These are phyloP conservation scores for Streblospio benedicti DNA, from an alignment of 1,140 invertebrate species.

Conservation along the genomic window DNA sequence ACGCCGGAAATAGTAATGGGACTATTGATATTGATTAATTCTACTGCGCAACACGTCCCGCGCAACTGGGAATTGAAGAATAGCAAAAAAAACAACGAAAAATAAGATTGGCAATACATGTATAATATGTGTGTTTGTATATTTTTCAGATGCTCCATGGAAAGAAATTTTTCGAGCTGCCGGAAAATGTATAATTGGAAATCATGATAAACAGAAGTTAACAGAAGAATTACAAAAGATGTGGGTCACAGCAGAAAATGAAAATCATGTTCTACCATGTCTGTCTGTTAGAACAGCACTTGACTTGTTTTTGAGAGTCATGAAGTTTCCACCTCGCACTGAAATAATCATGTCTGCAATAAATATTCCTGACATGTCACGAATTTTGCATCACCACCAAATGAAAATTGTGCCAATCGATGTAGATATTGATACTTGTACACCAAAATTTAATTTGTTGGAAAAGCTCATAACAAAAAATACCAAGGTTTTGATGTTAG, in stretches of 20 bases:
- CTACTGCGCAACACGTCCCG: too few relatives aligned
- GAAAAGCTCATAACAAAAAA: constrained; percentile 34
- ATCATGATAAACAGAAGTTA: constrained; percentile 16
- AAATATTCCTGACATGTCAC: constrained; percentile 45
- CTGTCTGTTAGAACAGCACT: constrained; percentile 42
- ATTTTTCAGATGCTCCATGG: constrained; percentile 29
- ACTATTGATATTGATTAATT: too few relatives aligned
- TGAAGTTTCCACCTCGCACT: constrained; percentile 38
- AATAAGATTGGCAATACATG: background rate
- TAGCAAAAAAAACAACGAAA: too few relatives aligned
- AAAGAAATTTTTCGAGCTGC: constrained; percentile 21
- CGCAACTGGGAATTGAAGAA: background rate
- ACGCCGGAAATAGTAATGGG: too few relatives aligned
- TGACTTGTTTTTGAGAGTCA: constrained; percentile 39
- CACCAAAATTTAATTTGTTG: constrained; percentile 36
- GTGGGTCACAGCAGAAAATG: constrained; percentile 31
- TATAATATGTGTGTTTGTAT: background rate
- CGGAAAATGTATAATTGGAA: background rate
- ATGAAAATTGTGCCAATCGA: constrained; percentile 40
- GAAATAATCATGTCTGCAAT: constrained; percentile 47
- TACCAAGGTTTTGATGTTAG: constrained; percentile 41
- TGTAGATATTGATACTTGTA: constrained; percentile 38
- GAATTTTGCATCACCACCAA: constrained; percentile 37
- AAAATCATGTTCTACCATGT: constrained; percentile 34
- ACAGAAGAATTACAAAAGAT: constrained; percentile 27